Percentiles rank a stretch among this genome's conserved stretches.
These are phyloP conservation scores for Globia sparganii DNA, from an alignment of 2,888 invertebrate genomes.

Conservation along the genomic window DNA sequence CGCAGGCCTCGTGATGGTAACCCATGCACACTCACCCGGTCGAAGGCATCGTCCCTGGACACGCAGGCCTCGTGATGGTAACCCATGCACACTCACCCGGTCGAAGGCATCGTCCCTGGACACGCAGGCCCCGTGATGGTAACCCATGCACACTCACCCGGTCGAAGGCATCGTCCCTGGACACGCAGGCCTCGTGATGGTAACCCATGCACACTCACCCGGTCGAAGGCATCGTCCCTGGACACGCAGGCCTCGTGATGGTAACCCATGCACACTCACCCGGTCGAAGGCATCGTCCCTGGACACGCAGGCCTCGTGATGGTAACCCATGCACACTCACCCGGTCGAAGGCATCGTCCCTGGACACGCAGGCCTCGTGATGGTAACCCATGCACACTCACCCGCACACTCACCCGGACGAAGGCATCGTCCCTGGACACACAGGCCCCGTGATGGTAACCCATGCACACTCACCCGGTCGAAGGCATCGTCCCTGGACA, in stretches of 20 bases:
- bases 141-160: slow-evolving; percentile 66
- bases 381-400: slow-evolving; percentile 37
- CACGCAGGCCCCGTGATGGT: slow-evolving; percentile 70
- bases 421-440: slow-evolving; percentile 76
- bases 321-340: slow-evolving; percentile 61
- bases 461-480: slow-evolving; percentile 67
- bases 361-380: slow-evolving; percentile 71
- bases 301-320: slow-evolving; percentile 72
- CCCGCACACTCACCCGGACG: slow-evolving; percentile 70
- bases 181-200: slow-evolving; percentile 71
- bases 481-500: slow-evolving; percentile 76
- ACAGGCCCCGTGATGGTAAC: slow-evolving; percentile 69
- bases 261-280: slow-evolving; percentile 62
- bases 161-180: slow-evolving; percentile 75
- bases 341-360: slow-evolving; percentile 75
- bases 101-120: slow-evolving; percentile 75
- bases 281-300: slow-evolving; percentile 75
- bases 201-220: slow-evolving; percentile 65
- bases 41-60: slow-evolving; percentile 75
- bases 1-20: slow-evolving; percentile 69
- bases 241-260: slow-evolving; percentile 72
- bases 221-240: slow-evolving; percentile 74
- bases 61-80: slow-evolving; percentile 70
- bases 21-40: slow-evolving; percentile 66
- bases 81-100: slow-evolving; percentile 66